Evolutionary conservation across 2,113 vertebrate species (phyloP), one percentile per base, ranked within the genome.

Genomic region (Circaetus gallicus): DNA sequence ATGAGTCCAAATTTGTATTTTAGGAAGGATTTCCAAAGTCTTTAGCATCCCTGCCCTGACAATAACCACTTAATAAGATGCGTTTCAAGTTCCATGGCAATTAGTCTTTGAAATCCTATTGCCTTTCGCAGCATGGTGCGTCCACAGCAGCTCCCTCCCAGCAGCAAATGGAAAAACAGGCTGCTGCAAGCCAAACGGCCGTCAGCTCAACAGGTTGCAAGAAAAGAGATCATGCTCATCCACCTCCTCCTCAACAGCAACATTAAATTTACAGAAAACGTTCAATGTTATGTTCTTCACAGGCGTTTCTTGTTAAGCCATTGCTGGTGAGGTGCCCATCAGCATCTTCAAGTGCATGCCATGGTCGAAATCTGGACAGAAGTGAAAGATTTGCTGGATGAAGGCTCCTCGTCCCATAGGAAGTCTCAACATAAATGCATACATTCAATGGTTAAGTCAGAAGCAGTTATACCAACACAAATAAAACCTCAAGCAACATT

Each of bases 361-460:
- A 28, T 2, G 10, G 26, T 25, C 6, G 0, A 42, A 14, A n/a
- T 18, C 8, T 36, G 34, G 24, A 15, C 18, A 38, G 19, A 80
- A 61, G 11, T 28, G 4, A 47, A 62, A 63, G 3, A 63, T 56
- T 29, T 56, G 22, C 28, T 85, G 28, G 36, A 59, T 18, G 58
- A 63, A 65, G 49, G 42, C 26, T 50, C 49, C 32, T 58, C 2
- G 0, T 34, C 15, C 58, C 43, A 58, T 19, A 8, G 36, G 47
- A 34, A 19, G 6, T 43, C 61, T 36, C 45, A 24, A 11, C 24
- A 16, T 29, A 55, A 55, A 40, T 2, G 15, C 4, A 12, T 40
- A 29, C 20, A 13, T n/a, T 63, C 40, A 55, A 61, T 1, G 4
- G 26, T 52, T 52, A 38, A 78, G 38, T 45, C 29, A n/a, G 13